These are phyloP conservation scores for Lordiphosa clarofinis DNA, from an alignment of 1,140 invertebrate genomes.

Conservation along the genomic window DNA sequence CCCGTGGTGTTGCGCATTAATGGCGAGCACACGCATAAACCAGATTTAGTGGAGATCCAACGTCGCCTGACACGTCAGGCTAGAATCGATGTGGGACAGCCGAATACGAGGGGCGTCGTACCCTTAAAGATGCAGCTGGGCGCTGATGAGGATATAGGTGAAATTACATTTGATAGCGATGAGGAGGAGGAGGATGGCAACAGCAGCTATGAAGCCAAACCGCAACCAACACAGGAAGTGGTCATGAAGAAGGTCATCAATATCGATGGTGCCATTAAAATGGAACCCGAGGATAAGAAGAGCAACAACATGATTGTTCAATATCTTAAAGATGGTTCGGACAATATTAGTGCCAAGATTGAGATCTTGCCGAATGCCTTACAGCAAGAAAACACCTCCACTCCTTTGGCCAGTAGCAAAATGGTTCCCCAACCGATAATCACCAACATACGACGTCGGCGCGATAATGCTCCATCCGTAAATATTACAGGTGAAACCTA, in stretches of 20 bases:
- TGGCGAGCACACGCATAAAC: conserved; percentile 56
- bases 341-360: conserved; percentile 61
- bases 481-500: background rate
- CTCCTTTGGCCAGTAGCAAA: conserved; percentile 14
- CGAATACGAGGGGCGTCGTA: background rate
- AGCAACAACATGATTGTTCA: conserved; percentile 50
- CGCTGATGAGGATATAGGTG: background rate
- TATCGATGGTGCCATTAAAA: conserved; percentile 58
- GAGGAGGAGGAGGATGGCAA: conserved; percentile 10
- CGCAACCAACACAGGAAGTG: conserved; percentile 14
- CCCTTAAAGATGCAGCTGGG: background rate
- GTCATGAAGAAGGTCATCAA: conserved; percentile 63
- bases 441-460: conserved; percentile 45
- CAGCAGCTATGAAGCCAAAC: background rate
- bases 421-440: conserved; percentile 40
- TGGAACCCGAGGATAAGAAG: conserved; percentile 46
- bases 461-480: conserved; percentile 17
- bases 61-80: conserved; percentile 42
- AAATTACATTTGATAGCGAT: conserved; percentile 19
- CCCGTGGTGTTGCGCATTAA: conserved; percentile 58
- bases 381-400: conserved; percentile 21
- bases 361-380: conserved; percentile 41
- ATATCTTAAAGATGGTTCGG: conserved; percentile 54
- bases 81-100: conserved; percentile 17
- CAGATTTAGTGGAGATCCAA: conserved; percentile 42